These are phyloP conservation scores for Progne subis DNA, from an alignment of 2,113 vertebrate species.

Conservation along the genomic window DNA sequence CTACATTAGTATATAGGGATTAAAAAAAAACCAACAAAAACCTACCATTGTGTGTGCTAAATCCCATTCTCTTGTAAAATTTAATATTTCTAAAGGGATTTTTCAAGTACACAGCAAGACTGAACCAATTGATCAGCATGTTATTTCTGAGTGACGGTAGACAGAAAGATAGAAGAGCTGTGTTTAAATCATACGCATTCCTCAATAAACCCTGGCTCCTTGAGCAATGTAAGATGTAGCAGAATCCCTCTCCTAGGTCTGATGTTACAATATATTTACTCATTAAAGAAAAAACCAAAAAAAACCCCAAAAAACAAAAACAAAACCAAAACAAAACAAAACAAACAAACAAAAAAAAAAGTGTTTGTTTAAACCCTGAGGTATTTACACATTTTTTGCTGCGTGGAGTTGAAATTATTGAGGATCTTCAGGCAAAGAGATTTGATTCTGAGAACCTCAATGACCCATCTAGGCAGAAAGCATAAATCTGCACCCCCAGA, in stretches of 20 bases:
- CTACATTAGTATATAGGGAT: not conserved
- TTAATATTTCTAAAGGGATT: not conserved
- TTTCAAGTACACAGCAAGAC: not conserved
- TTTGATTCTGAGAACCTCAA: not conserved
- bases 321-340: not conserved
- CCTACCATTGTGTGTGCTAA: not conserved
- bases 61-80: not conserved
- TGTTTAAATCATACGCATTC: not conserved
- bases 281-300: not conserved
- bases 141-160: not conserved
- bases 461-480: not conserved
- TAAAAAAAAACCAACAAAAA: not conserved
- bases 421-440: not conserved
- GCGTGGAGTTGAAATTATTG: not conserved
- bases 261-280: not conserved
- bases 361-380: fast-evolving
- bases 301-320: not conserved
- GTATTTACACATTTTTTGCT: not conserved
- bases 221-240: not conserved
- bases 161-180: not conserved
- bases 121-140: not conserved
- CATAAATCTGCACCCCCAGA: not conserved
- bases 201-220: not conserved
- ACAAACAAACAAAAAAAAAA: too few relatives aligned
- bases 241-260: not conserved